These are phyloP conservation scores for Maniola jurtina DNA, from an alignment of 1,140 invertebrate genomes.

Conservation along the genomic window DNA sequence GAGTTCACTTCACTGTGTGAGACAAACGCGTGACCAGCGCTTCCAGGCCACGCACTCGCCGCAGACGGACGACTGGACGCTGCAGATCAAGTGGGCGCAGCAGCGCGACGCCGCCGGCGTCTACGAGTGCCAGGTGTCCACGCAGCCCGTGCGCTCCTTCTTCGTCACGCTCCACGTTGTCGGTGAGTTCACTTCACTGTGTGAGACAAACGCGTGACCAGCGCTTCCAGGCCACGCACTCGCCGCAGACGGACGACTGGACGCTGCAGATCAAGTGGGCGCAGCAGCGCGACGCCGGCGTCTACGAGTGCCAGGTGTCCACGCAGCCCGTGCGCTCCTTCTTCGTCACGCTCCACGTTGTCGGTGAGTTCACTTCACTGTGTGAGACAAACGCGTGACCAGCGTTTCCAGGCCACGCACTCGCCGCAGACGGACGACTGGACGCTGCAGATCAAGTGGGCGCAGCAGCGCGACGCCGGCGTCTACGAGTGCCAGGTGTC, in stretches of 20 bases:
- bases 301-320: slow-evolving; percentile 93
- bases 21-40: slow-evolving; percentile 83
- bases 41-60: slow-evolving; percentile 92
- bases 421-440: slow-evolving; percentile 92
- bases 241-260: slow-evolving; percentile 92
- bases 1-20: slow-evolving; percentile 62
- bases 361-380: slow-evolving; percentile 81
- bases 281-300: slow-evolving; percentile 91
- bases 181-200: slow-evolving; percentile 79
- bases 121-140: slow-evolving; percentile 94
- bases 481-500: slow-evolving; percentile 94
- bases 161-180: slow-evolving; percentile 88
- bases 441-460: slow-evolving; percentile 95
- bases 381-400: slow-evolving; percentile 73
- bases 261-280: slow-evolving; percentile 95
- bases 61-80: slow-evolving; percentile 93
- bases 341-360: slow-evolving; percentile 87
- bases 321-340: slow-evolving; percentile 89
- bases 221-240: slow-evolving; percentile 91
- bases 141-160: slow-evolving; percentile 88
- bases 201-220: slow-evolving; percentile 79
- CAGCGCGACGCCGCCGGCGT: slow-evolving; percentile 92
- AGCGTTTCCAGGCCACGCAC: slow-evolving; percentile 92
- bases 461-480: slow-evolving; percentile 91
- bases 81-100: slow-evolving; percentile 95